Base-by-base conservation (phyloP, 2,113 vertebrate species). In the Limnothrissa miodon region DNA sequence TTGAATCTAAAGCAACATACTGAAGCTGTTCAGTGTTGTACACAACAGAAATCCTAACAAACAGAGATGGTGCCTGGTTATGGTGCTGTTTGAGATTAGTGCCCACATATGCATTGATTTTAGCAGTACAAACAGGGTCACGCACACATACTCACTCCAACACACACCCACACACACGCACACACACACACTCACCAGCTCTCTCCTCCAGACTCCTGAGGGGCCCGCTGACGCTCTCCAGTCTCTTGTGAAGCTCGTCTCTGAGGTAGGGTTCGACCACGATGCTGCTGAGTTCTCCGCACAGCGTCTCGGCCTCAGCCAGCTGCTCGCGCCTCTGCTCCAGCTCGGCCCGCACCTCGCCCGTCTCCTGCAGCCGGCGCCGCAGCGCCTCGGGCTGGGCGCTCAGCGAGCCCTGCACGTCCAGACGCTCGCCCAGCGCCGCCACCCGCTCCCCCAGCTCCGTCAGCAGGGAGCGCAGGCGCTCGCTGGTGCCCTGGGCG, bases 241-340 rank as follows among this genome's bases (percentile, higher is more conserved):
- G 93, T 1, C 98, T 96, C 85, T 99, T 99, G 86, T 92, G 94
- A 25, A 99, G 91, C 92, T 99, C 98, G 23, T 99, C 97, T 85
- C 96, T 95, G 86, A 99, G 96, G 87, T 99, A 99, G 15, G 97
- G 97, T 82, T 99, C 98, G 3, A 93, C 97, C 2, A 99, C 96
- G 70, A 99, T 97, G 78, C 92, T 0, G 0, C 97, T 98, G 66
- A 99, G 94, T 87, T 97, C 97, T 23, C 90, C 83, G 3, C 97
- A 99, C 59, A 99, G 94, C 66, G 51, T 85, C 91, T 98, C 95
- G 0, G 98, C 98, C 90, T 96, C 95, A 0, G 87, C 83, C 13
- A 99, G 93, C 90, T 98, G 94, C 0, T 90, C 88, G 0, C 96
- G 93, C 85, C 96, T 92, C 81, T 95, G 94, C 87, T 95, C 98